Conservation (phyloP, 2,888 invertebrate species). For the Pristionchus fissidentatus region DNA sequence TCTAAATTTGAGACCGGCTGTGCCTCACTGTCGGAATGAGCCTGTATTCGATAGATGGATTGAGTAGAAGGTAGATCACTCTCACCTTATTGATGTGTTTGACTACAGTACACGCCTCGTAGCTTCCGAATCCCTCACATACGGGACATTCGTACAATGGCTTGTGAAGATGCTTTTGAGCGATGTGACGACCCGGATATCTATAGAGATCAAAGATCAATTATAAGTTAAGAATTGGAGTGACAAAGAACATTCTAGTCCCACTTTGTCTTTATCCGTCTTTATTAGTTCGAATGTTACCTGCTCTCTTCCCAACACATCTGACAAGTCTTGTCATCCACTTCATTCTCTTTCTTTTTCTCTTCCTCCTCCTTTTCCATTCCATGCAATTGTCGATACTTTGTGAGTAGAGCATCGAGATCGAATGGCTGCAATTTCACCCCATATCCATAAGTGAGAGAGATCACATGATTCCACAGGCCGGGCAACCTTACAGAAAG, state of each 20-base stretch:
- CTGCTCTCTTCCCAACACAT: conserved; percentile 63
- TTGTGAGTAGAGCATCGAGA: not conserved
- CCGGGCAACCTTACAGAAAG: too few relatives aligned
- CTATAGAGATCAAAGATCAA: conserved; percentile 42
- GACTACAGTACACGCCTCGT: conserved; percentile 63
- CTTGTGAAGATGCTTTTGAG: conserved; percentile 65
- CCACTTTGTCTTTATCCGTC: conserved; percentile 23
- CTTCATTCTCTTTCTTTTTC: conserved; percentile 6
- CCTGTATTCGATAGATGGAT: conserved; percentile 40
- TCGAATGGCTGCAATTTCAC: not conserved
- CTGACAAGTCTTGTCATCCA: conserved; percentile 60
- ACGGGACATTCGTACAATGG: conserved; percentile 67
- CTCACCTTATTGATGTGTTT: conserved; percentile 58
- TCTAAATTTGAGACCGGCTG: conserved; percentile 62
- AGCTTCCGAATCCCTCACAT: conserved; percentile 65
- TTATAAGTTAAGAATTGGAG: not conserved
- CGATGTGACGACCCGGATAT: conserved; percentile 64
- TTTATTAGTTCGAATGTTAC: conserved; percentile 24
- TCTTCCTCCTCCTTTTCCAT: not conserved
- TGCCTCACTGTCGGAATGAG: conserved; percentile 54
- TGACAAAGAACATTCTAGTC: too few relatives aligned
- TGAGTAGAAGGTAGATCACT: too few relatives aligned
- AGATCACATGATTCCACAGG: too few relatives aligned
- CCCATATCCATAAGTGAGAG: not conserved
- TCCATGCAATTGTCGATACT: conserved; percentile 25